Base-by-base conservation (phyloP, 2,113 vertebrate species). In the Promerops cafer region DNA sequence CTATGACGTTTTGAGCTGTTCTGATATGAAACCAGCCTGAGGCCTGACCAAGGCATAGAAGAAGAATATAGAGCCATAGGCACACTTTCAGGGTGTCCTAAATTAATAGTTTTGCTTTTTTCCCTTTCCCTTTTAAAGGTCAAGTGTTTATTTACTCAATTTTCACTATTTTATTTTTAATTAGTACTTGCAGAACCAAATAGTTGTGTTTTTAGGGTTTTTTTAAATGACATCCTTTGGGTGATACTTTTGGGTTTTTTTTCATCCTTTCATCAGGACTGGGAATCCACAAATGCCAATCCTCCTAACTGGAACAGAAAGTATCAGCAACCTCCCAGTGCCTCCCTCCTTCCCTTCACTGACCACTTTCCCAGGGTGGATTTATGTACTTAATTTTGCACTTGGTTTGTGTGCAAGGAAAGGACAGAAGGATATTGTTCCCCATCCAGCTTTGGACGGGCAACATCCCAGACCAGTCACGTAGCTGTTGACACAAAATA, bases 401-500 rank as follows among this genome's bases (percentile, higher is more conserved):
- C n/a, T 69, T 69, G 9, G 18, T 10, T 77, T 44, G 8, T 0
- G 0, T 33, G 35, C 11, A 3, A 3, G 30, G 33, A 64, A 92
- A 45, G 26, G 12, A 57, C 27, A 54, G 28, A 49, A 82, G 4
- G 14, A 65, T 30, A 49, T 13, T 49, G 39, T 24, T 66, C 22
- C 52, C 52, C 30, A 35, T 23, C 24, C 72, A 54, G 39, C 21
- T 85, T 26, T 56, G 33, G 30, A 30, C 0, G 0, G 42, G 17
- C 27, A 77, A 9, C 49, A 42, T 33, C 39, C 16, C 49, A 40
- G 24, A 14, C 76, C 61, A 47, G 5, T 37, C 24, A 17, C 0
- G 0, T 4, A 61, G 47, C 1, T 50, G 40, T 20, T 69, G 35
- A 59, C 23, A 65, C 0, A 2, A 78, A 83, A 70, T 18, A 53